Percentiles rank a stretch among this genome's conserved stretches.
These are phyloP conservation scores for Adelges cooleyi DNA, from an alignment of 1,140 invertebrate species.

Conservation along the genomic window DNA sequence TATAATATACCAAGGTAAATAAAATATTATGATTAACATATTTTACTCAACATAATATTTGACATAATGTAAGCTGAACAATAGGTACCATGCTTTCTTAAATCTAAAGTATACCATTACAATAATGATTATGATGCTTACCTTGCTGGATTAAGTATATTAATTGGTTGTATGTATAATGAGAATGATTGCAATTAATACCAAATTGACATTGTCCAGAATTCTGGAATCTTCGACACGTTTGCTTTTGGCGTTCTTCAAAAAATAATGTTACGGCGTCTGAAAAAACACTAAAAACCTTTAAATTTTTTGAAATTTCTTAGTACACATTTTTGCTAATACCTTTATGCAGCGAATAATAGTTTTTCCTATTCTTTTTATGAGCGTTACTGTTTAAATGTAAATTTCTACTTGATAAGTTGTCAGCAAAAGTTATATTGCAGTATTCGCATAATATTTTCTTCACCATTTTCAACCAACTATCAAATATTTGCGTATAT, in stretches of 20 bases:
- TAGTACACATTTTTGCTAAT: background rate
- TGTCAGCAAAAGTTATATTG: conserved; percentile 25
- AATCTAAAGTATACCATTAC: no score
- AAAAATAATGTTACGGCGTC: conserved; percentile 23
- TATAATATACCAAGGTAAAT: no score
- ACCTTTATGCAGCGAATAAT: conserved; percentile 16
- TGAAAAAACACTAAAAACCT: conserved; percentile 9
- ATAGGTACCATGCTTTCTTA: no score
- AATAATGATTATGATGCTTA: background rate
- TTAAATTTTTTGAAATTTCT: background rate
- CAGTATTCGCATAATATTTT: conserved; percentile 28
- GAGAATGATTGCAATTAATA: conserved; percentile 15
- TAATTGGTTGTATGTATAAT: conserved; percentile 19
- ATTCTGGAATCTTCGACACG: conserved; percentile 5
- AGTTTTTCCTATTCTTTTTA: conserved; percentile 13
- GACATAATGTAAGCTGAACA: no score
- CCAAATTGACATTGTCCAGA: conserved; percentile 17
- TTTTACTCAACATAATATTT: no score
- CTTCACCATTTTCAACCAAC: conserved; percentile 26
- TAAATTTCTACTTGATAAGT: conserved; percentile 20
- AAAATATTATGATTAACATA: no score
- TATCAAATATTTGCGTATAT: background rate
- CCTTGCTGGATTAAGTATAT: conserved; percentile 7
- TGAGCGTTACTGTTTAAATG: conserved; percentile 23
- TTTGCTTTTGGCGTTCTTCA: conserved; percentile 10